Base-by-base conservation (phyloP, 2,113 vertebrate genomes). In the Polyodon spathula region DNA sequence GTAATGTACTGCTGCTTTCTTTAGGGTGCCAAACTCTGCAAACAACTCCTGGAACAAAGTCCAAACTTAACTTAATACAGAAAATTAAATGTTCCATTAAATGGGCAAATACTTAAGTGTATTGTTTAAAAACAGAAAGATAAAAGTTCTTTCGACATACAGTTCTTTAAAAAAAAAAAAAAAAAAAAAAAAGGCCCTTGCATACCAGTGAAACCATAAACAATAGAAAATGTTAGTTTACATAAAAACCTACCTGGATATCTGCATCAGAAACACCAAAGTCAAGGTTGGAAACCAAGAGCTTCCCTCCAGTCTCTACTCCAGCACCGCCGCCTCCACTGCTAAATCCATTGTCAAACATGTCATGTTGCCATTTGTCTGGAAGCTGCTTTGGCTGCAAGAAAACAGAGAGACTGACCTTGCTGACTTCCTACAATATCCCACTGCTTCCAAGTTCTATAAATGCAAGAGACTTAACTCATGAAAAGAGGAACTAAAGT, bases 321-420 rank as follows among this genome's bases (percentile, higher is more conserved):
- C 93, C 93, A 1, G 88, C 89, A 39, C 82, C 78, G 0, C 68
- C 68, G 5, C 68, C 82, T 0, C 80, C 83, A 0, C 80, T 84
- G 54, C 89, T 90, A 59, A 90, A 98, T 64, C 93, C 92, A 48
- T 92, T 95, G 77, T 97, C 92, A 66, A 92, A 97, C 54, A 97
- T 87, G 77, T 98, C 95, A 1, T 97, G 95, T 70, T 97, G 95
- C 95, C 95, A 97, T 69, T 97, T 97, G 74, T 97, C 95, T 0
- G 95, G 94, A 62, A 97, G 90, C 54, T 95, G 93, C 71, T 97
- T 97, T 4, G 95, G 95, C 94, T 97, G 86, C 65, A 84, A 89
- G 53, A 84, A 76, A 80, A 11, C 76, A 88, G 73, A 89, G 74
- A 89, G 81, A 86, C 86, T 78, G 81, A 76, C 86, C 83, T 85